phyloP scores from a whole-genome alignment of 1,140 invertebrate species.

The Drosophila pallidifrons region DNA sequence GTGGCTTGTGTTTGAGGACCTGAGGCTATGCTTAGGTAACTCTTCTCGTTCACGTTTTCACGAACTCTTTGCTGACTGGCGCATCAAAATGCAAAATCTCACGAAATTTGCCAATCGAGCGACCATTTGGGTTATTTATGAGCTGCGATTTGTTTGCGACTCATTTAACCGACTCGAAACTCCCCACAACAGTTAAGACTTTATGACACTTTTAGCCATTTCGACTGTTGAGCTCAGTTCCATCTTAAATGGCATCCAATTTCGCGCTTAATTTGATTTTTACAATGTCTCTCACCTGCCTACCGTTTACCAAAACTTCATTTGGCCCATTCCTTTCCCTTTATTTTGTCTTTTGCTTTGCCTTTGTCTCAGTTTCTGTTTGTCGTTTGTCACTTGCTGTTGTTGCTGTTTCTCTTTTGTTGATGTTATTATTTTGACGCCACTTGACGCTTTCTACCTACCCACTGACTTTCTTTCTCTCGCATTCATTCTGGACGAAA shows the following conservation, averaged over 20 bases:
- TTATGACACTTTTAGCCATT: slow-evolving; percentile 73
- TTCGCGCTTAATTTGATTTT: slow-evolving; percentile 74
- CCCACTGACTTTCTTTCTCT: slow-evolving; percentile 27
- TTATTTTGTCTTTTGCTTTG: neutral
- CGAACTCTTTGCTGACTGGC: slow-evolving; percentile 57
- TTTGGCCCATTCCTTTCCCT: slow-evolving; percentile 3
- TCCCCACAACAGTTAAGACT: slow-evolving; percentile 48
- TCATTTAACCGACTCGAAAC: slow-evolving; percentile 59
- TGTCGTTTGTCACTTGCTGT: neutral
- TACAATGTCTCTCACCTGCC: slow-evolving; percentile 43
- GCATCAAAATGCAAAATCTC: slow-evolving; percentile 81
- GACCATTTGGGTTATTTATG: slow-evolving; percentile 80
- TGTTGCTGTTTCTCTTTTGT: slow-evolving; percentile 4
- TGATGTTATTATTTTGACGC: slow-evolving; percentile 19
- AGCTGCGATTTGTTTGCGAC: slow-evolving; percentile 74
- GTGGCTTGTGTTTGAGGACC: slow-evolving; percentile 15
- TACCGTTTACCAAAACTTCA: slow-evolving; percentile 17
- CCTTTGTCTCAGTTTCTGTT: neutral
- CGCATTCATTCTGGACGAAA: slow-evolving; percentile 21
- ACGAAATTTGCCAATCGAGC: slow-evolving; percentile 78
- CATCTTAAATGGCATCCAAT: slow-evolving; percentile 53
- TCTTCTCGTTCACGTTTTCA: slow-evolving; percentile 77
- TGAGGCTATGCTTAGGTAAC: slow-evolving; percentile 72
- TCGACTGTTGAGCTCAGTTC: slow-evolving; percentile 24
- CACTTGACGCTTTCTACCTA: slow-evolving; percentile 39